phyloP scores from a whole-genome alignment of 2,888 invertebrate species.

The Endotricha flammealis region DNA sequence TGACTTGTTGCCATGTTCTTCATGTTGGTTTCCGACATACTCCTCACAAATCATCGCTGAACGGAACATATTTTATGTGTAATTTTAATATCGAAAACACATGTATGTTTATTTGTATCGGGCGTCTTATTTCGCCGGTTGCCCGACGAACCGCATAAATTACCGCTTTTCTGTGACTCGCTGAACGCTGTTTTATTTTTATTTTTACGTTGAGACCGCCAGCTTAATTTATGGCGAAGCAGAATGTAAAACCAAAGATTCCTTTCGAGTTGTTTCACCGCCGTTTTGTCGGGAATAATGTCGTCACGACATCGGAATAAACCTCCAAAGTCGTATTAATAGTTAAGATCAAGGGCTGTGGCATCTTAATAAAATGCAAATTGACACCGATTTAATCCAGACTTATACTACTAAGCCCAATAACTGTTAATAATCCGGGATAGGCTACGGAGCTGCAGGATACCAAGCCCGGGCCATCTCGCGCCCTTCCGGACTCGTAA shows the following conservation, averaged over 20 bases:
- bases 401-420: slow-evolving; percentile 60
- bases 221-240: slow-evolving; percentile 46
- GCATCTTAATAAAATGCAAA: slow-evolving; percentile 73
- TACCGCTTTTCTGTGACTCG: slow-evolving; percentile 48
- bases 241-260: slow-evolving; percentile 38
- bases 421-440: slow-evolving; percentile 64
- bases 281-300: slow-evolving; percentile 18
- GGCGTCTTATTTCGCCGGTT: slow-evolving; percentile 45
- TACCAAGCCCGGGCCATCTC: slow-evolving; percentile 2
- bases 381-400: slow-evolving; percentile 70
- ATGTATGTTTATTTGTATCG: slow-evolving; percentile 31
- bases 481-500: slow-evolving; percentile 15
- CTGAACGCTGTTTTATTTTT: slow-evolving; percentile 39
- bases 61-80: too few species aligned
- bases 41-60: too few species aligned
- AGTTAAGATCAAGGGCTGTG: slow-evolving; percentile 57
- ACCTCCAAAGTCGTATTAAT: slow-evolving; percentile 56
- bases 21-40: too few species aligned
- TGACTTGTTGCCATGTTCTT: too few species aligned
- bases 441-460: slow-evolving; percentile 25
- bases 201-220: slow-evolving; percentile 39
- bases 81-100: slow-evolving; percentile 26
- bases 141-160: slow-evolving; percentile 53
- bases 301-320: slow-evolving; percentile 40
- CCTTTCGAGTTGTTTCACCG: slow-evolving; percentile 29